phyloP scores from a whole-genome alignment of 2,113 vertebrate species.

The Turnix velox region DNA sequence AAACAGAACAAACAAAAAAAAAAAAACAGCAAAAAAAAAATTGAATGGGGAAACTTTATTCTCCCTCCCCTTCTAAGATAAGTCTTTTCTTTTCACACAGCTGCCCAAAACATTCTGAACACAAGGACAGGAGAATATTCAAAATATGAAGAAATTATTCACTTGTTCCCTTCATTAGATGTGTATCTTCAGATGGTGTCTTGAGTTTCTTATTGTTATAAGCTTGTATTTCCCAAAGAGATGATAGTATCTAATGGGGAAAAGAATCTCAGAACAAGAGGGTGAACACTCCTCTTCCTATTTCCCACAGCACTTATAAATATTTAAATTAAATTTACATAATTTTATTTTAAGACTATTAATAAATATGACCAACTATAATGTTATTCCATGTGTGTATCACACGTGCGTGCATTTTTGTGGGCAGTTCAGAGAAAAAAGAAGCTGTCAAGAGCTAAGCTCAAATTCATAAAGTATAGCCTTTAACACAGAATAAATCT shows the following conservation, averaged over 20 bases:
- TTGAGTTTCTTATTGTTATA: neutral
- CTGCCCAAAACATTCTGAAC: neutral
- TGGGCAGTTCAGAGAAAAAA: neutral
- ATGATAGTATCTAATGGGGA: neutral
- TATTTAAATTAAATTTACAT: neutral
- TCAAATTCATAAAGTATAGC: neutral
- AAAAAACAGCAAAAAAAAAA: too few species aligned
- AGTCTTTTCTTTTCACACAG: neutral
- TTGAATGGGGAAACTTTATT: neutral
- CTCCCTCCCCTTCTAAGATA: neutral
- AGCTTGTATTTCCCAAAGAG: neutral
- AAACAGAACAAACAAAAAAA: neutral
- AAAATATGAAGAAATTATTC: neutral
- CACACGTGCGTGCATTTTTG: neutral
- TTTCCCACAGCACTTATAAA: neutral
- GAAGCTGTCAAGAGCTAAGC: neutral
- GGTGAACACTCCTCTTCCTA: neutral
- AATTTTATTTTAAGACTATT: neutral
- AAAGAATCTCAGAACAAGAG: neutral
- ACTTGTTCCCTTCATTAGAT: neutral
- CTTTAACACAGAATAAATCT: neutral
- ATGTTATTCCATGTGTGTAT: neutral
- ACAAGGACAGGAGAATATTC: neutral
- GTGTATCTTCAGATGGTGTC: neutral
- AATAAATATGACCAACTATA: neutral